Evolutionary conservation across 2,797 vertebrate genomes (phyloP), one percentile per base, ranked within the genome.

Genomic region (Sebastes itinus): DNA sequence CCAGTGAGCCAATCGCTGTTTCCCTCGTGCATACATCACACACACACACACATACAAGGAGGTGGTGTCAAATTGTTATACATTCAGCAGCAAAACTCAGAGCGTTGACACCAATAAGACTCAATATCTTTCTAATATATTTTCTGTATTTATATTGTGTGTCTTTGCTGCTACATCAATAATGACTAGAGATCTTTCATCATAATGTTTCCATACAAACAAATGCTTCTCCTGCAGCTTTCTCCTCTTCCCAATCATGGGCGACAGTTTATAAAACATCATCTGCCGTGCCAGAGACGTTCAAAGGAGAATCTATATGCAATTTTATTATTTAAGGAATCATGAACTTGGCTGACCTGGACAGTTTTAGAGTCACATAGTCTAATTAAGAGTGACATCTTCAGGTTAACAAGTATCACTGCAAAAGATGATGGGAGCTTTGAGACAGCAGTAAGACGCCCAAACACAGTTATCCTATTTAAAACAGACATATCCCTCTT

Each of bases 361-460:
- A 18, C 16, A 4, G 38, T 25, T 75, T 83, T 54, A 22, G 13
- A 75, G 60, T 49, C 18, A 72, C 10, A 60, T 25, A 52, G 46
- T n/a, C 25, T 60, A 71, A 80, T 86, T 89, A 77, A 82, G 84
- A 85, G 84, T 77, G 85, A 90, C 85, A 90, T 81, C 88, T 90
- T 89, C 79, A 87, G 88, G 90, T 74, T 77, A 54, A 74, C 78
- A 83, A 74, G 58, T n/a, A 84, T 82, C 65, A 89, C 75, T 89
- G 32, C 87, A 90, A 77, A 87, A 67, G 32, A 33, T 52, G 52
- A 72, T 0, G n/a, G 5, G 52, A 25, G 27, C 20, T 0, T 2
- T 16, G 6, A 72, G 58, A 2, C 3, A 58, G 42, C 59, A 28
- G 27, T 20, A 42, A 33, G 42, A 49, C 0, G 11, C 28, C 18